These are phyloP conservation scores for Thereva nobilitata DNA, from an alignment of 2,888 invertebrate species.

Conservation along the genomic window DNA sequence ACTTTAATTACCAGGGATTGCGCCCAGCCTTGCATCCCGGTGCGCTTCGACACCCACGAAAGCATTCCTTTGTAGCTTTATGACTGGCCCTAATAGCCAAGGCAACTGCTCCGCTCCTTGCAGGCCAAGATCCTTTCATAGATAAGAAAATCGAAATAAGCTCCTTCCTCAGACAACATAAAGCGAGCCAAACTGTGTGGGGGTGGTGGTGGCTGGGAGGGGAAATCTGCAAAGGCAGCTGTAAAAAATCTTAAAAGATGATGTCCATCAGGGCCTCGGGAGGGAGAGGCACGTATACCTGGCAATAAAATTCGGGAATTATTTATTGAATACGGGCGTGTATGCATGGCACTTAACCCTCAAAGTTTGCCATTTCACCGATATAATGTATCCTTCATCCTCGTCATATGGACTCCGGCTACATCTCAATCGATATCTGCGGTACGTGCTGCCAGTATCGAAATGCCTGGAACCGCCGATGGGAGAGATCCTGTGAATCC, in stretches of 20 bases:
- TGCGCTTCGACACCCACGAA: too few relatives aligned
- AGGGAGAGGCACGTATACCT: conserved; percentile 18
- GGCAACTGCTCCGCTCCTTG: too few relatives aligned
- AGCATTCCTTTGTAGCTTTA: too few relatives aligned
- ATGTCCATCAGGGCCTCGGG: conserved; percentile 5
- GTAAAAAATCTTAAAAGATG: conserved; percentile 28
- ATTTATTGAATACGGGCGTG: conserved; percentile 37
- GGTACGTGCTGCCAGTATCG: conserved; percentile 11
- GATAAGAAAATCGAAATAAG: too few relatives aligned
- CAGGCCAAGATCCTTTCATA: too few relatives aligned
- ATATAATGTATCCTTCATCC: conserved; percentile 29
- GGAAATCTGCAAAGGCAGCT: not conserved
- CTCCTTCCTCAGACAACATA: too few relatives aligned
- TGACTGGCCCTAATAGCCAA: too few relatives aligned
- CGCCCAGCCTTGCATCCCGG: not conserved
- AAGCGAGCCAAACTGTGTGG: not conserved
- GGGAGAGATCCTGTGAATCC: not conserved
- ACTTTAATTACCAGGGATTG: conserved; percentile 24
- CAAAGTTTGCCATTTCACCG: conserved; percentile 17
- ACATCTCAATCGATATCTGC: conserved; percentile 21
- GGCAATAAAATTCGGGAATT: conserved; percentile 42
- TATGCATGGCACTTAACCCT: conserved; percentile 39
- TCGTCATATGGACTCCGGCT: conserved; percentile 31
- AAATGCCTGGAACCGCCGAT: conserved; percentile 1
- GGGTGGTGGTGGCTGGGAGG: too few relatives aligned